Conservation (phyloP, 2,797 vertebrate genomes). For the Gadopsis bispinosus region DNA sequence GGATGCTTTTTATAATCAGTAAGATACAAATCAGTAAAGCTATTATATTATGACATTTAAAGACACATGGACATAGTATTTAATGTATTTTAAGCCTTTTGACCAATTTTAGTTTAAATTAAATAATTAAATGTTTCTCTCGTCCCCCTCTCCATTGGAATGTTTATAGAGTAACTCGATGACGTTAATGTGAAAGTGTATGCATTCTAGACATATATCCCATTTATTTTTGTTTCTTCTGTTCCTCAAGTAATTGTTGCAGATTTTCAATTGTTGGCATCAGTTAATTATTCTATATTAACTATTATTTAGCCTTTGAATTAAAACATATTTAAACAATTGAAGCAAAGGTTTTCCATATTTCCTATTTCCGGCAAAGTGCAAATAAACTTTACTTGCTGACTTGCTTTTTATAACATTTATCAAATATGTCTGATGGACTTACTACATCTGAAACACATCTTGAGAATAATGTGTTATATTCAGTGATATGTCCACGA, state of each 20-base stretch:
- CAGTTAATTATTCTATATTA: slow-evolving; percentile 5
- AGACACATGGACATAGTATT: background rate
- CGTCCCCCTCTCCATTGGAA: background rate
- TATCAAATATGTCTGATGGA: background rate
- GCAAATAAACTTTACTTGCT: slow-evolving; percentile 26
- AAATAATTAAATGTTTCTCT: background rate
- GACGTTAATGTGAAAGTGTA: slow-evolving; percentile 40
- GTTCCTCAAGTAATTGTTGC: slow-evolving; percentile 57
- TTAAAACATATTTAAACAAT: slow-evolving; percentile 45
- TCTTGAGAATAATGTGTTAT: background rate
- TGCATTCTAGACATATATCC: slow-evolving; percentile 25
- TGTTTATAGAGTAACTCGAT: background rate
- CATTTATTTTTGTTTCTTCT: slow-evolving; percentile 37
- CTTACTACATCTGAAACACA: background rate
- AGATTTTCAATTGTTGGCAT: slow-evolving; percentile 28
- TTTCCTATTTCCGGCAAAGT: slow-evolving; percentile 6
- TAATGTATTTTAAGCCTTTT: slow-evolving; percentile 14
- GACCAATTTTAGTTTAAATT: slow-evolving; percentile 8
- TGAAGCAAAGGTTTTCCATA: slow-evolving; percentile 13
- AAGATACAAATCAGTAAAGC: background rate
- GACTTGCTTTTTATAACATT: background rate
- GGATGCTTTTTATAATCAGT: background rate
- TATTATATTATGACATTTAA: background rate
- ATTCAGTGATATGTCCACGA: background rate
- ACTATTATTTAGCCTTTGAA: slow-evolving; percentile 36